Percentiles rank a stretch among this genome's conserved stretches.
Conservation (phyloP, 1,140 invertebrate genomes). For the Cephus cinctus region DNA sequence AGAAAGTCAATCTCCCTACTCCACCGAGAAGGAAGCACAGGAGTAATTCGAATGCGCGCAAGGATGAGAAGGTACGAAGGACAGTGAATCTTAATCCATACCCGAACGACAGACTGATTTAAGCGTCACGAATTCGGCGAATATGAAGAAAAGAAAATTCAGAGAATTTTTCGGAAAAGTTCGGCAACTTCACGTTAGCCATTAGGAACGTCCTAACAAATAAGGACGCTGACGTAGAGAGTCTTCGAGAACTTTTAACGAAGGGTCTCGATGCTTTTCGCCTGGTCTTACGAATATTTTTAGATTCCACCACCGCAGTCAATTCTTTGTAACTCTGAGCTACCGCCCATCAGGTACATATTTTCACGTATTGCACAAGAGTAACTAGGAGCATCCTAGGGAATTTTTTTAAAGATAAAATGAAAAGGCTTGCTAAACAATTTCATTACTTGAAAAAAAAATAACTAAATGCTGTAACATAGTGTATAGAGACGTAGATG, state of each 20-base stretch:
- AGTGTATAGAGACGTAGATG: slow-evolving; percentile 15
- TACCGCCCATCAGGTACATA: no score
- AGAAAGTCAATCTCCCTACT: slow-evolving; percentile 30
- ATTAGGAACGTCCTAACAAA: no score
- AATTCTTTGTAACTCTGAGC: no score
- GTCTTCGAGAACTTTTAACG: no score
- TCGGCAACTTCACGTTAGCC: neutral
- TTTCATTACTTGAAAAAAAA: neutral
- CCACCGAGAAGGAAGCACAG: slow-evolving; percentile 42
- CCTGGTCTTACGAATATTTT: no score
- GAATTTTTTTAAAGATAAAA: no score
- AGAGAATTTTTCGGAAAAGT: neutral
- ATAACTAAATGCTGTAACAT: slow-evolving; percentile 9
- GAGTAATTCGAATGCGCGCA: slow-evolving; percentile 24
- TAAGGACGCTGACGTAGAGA: no score
- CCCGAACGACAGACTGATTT: slow-evolving; percentile 44
- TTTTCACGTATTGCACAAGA: no score
- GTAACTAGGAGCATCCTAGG: no score
- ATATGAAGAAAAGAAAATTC: neutral
- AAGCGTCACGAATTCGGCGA: slow-evolving; percentile 11
- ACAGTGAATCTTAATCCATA: slow-evolving; percentile 15
- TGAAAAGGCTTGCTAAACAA: no score
- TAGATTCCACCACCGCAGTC: no score
- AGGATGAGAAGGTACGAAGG: slow-evolving; percentile 15
- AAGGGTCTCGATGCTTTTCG: no score